phyloP scores from a whole-genome alignment of 2,797 vertebrate genomes.

The Sebastes diploproa region DNA sequence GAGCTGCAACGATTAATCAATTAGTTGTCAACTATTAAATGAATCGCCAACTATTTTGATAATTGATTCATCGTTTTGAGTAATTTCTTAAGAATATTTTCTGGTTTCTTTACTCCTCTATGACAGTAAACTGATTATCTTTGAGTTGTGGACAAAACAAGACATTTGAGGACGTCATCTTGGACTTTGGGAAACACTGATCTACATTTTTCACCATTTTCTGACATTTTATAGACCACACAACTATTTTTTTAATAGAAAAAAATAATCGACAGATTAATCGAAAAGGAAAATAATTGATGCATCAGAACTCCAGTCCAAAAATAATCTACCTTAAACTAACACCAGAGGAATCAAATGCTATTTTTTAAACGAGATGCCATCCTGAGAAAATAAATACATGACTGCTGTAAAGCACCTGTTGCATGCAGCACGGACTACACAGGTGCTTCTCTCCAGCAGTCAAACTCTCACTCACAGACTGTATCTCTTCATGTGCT shows the following conservation, averaged over 20 bases:
- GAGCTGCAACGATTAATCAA: neutral
- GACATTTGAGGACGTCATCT: neutral
- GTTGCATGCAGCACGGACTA: constrained; percentile 22
- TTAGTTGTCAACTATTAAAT: too few relatives aligned
- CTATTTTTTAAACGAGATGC: neutral
- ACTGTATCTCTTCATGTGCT: neutral
- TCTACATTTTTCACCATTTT: too few relatives aligned
- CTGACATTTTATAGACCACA: too few relatives aligned
- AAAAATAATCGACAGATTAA: too few relatives aligned
- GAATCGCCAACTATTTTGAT: too few relatives aligned
- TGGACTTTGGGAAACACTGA: too few relatives aligned
- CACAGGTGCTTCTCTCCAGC: constrained; percentile 17
- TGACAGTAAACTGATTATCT: too few relatives aligned
- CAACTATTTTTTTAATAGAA: too few relatives aligned
- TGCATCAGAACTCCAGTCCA: neutral
- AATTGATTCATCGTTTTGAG: neutral
- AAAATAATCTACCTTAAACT: neutral
- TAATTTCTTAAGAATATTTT: neutral
- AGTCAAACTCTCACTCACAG: neutral
- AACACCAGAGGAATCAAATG: neutral
- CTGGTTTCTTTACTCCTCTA: too few relatives aligned
- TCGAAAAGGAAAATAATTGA: too few relatives aligned
- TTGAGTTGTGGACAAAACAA: neutral
- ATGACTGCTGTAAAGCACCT: constrained; percentile 25
- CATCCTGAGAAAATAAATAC: neutral